These are phyloP conservation scores for Caenorhabditis latens DNA, from an alignment of 1,140 invertebrate genomes.

Conservation along the genomic window DNA sequence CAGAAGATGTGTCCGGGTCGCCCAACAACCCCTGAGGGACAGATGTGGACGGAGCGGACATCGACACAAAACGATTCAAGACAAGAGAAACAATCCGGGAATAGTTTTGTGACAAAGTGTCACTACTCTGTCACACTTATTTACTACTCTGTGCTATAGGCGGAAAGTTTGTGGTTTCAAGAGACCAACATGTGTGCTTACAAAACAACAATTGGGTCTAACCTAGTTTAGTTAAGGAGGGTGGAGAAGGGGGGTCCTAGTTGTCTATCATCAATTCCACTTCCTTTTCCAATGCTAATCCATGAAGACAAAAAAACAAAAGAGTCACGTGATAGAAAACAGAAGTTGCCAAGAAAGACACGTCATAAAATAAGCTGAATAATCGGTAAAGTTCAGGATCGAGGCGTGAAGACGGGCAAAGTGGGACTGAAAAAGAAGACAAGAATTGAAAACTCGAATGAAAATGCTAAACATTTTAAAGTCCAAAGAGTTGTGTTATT, in stretches of 20 bases:
- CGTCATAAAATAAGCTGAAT: not conserved
- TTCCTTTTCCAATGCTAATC: conserved; percentile 20
- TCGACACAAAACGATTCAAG: conserved; percentile 41
- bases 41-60: not conserved
- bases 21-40: conserved; percentile 34
- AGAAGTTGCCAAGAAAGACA: not conserved
- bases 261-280: conserved; percentile 35
- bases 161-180: not conserved
- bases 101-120: conserved; percentile 48
- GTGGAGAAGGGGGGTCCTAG: not conserved
- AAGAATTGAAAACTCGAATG: too few relatives aligned
- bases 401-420: too few relatives aligned
- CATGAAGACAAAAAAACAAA: not conserved
- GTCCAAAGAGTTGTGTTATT: too few relatives aligned
- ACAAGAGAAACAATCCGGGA: conserved; percentile 38
- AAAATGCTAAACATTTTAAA: too few relatives aligned
- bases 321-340: conserved; percentile 29
- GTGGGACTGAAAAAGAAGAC: too few relatives aligned
- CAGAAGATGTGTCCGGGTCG: conserved; percentile 19
- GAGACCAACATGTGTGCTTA: conserved; percentile 34
- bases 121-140: conserved; percentile 55
- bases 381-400: too few relatives aligned
- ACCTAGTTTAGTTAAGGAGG: conserved; percentile 32
- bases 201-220: conserved; percentile 28
- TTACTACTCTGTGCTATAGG: conserved; percentile 4